phyloP scores from a whole-genome alignment of 2,888 invertebrate genomes.

The Ophioninae sp. region DNA sequence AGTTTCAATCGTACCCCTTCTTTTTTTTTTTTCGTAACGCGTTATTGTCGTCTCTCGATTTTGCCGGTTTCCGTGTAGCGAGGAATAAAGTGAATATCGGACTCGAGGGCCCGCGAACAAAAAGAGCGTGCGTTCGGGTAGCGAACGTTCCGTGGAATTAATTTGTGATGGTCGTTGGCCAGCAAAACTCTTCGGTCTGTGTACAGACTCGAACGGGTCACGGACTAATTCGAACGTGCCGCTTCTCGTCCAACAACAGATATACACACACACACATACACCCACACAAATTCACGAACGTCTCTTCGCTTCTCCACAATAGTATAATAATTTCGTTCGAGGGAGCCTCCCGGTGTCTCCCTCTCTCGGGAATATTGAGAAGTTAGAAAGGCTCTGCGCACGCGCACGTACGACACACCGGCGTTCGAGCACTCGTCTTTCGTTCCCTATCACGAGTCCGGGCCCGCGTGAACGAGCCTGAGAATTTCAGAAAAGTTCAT shows the following conservation, averaged over 20 bases:
- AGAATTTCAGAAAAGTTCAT: conserved; percentile 50
- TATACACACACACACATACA: background rate
- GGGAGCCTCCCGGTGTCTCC: background rate
- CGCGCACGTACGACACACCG: conserved; percentile 35
- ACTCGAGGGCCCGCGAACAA: conserved; percentile 19
- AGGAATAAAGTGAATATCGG: conserved; percentile 10
- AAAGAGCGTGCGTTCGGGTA: conserved; percentile 29
- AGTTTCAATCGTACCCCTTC: background rate
- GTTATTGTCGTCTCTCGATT: background rate
- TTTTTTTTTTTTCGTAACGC: background rate
- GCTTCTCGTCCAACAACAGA: conserved; percentile 51
- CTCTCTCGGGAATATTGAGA: conserved; percentile 44
- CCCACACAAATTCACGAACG: background rate
- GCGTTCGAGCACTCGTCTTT: conserved; percentile 33
- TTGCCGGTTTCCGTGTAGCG: background rate
- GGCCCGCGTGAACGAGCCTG: conserved; percentile 7
- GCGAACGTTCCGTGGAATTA: conserved; percentile 57
- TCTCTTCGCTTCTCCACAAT: conserved; percentile 38
- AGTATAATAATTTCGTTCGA: conserved; percentile 50
- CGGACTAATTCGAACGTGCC: conserved; percentile 65
- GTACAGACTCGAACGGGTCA: conserved; percentile 60
- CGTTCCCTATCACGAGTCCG: conserved; percentile 21
- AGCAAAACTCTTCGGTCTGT: conserved; percentile 58
- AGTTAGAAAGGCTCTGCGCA: conserved; percentile 59
- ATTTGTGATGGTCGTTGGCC: conserved; percentile 60